Conservation (phyloP, 2,113 vertebrate species). For the Oxyruncus cristatus region DNA sequence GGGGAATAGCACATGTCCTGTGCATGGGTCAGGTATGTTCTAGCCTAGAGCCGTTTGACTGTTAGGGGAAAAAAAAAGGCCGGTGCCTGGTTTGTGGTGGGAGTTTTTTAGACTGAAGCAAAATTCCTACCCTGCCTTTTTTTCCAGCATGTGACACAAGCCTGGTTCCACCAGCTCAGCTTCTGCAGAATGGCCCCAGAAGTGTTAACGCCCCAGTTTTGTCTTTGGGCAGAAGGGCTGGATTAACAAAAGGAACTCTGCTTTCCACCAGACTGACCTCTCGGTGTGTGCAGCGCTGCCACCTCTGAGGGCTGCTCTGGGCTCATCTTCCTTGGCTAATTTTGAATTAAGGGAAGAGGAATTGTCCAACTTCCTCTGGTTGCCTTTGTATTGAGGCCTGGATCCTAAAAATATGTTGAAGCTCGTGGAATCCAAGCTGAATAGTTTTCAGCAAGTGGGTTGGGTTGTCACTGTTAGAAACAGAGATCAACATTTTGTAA, state of each 20-base stretch:
- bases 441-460: background rate
- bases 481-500: background rate
- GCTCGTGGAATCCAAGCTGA: background rate
- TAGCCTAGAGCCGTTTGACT: background rate
- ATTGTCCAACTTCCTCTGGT: background rate
- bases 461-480: background rate
- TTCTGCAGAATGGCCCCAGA: background rate
- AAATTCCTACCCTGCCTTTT: background rate
- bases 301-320: background rate
- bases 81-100: background rate
- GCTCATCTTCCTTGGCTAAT: background rate
- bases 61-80: background rate
- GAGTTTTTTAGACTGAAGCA: background rate
- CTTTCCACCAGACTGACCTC: background rate
- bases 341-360: background rate
- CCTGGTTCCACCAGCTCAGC: background rate
- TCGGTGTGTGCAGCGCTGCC: background rate
- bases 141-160: background rate
- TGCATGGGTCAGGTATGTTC: background rate
- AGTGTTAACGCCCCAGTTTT: background rate
- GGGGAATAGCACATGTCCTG: background rate
- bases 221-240: background rate
- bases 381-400: background rate
- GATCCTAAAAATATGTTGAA: background rate
- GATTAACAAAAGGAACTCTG: background rate